Evolutionary conservation across 2,888 invertebrate genomes (phyloP).

Genomic region (Pyrgus malvae): DNA sequence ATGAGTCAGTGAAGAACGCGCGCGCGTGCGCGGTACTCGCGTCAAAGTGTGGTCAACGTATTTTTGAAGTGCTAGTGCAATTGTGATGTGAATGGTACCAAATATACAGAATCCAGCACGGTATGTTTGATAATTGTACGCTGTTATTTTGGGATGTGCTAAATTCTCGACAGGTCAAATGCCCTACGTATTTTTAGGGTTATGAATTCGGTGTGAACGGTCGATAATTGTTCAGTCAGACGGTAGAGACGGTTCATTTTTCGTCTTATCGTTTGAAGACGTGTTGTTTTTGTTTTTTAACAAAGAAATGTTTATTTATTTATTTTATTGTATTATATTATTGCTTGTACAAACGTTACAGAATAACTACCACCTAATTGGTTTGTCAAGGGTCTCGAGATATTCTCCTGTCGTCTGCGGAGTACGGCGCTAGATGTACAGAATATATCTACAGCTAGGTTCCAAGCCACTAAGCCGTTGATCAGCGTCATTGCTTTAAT

Average conservation of each 20-base stretch:
- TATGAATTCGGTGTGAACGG: too few species aligned
- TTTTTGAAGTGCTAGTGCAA: constrained; percentile 15
- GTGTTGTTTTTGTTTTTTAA: neutral
- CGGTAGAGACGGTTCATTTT: neutral
- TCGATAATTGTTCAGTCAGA: constrained; percentile 2
- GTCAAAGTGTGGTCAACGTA: constrained; percentile 12
- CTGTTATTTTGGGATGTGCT: neutral
- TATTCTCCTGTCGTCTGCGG: too few species aligned
- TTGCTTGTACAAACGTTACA: too few species aligned
- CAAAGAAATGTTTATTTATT: too few species aligned
- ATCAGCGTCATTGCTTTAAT: too few species aligned
- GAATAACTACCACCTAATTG: too few species aligned
- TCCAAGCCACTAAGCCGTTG: too few species aligned
- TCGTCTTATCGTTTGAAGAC: neutral
- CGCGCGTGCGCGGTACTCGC: constrained; percentile 60
- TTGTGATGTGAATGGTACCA: constrained; percentile 17
- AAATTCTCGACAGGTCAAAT: neutral
- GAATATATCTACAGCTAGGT: too few species aligned
- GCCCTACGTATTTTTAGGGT: constrained; percentile 8
- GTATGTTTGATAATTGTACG: constrained; percentile 9
- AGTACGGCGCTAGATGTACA: too few species aligned
- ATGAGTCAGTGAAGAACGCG: constrained; percentile 74
- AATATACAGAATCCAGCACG: constrained; percentile 6
- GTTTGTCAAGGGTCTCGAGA: too few species aligned
- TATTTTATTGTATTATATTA: too few species aligned